phyloP scores from a whole-genome alignment of 1,140 invertebrate genomes.

The Ostrea edulis region DNA sequence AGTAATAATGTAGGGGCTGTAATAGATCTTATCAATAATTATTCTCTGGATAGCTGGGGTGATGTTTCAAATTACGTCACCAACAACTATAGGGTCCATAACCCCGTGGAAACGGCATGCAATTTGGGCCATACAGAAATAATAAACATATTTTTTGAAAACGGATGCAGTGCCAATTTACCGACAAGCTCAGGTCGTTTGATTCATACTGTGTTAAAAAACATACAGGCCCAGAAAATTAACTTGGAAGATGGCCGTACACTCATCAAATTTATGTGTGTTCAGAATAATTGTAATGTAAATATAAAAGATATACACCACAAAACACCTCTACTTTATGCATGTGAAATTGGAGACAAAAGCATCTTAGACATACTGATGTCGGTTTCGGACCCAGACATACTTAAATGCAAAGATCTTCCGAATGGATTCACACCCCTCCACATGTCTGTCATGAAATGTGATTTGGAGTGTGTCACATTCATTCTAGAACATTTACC shows the following conservation, averaged over 20 bases:
- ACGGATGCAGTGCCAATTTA: conserved; percentile 70
- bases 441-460: conserved; percentile 67
- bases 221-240: conserved; percentile 56
- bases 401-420: conserved; percentile 50
- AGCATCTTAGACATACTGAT: conserved; percentile 59
- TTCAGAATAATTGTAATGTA: conserved; percentile 61
- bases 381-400: conserved; percentile 48
- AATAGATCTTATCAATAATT: conserved; percentile 32
- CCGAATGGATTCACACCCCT: conserved; percentile 63
- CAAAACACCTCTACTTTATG: conserved; percentile 61
- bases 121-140: conserved; percentile 63
- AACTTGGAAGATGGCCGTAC: conserved; percentile 44
- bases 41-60: conserved; percentile 21
- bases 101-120: conserved; percentile 65
- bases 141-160: conserved; percentile 64
- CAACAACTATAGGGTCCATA: conserved; percentile 36
- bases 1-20: conserved; percentile 20
- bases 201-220: conserved; percentile 64
- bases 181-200: conserved; percentile 67
- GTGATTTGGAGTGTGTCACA: conserved; percentile 65
- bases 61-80: conserved; percentile 44
- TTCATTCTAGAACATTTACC: conserved; percentile 54
- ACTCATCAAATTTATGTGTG: conserved; percentile 53
- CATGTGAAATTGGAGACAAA: conserved; percentile 65
- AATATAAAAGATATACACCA: conserved; percentile 63